phyloP scores from a whole-genome alignment of 2,888 invertebrate species.

The Napeogenes inachia region DNA sequence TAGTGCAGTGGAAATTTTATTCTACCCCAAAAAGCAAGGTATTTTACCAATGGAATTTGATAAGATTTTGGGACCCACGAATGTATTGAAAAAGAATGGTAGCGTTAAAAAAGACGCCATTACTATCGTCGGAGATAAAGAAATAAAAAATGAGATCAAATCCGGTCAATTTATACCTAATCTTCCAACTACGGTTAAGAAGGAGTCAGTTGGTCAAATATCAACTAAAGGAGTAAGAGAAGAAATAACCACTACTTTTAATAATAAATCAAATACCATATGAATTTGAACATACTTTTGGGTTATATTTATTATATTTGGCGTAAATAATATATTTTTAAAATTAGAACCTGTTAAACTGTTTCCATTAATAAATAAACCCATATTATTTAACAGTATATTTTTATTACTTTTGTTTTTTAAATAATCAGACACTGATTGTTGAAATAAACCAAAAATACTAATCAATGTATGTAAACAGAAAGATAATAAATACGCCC shows the following conservation, averaged over 20 bases:
- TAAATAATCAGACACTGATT: no score
- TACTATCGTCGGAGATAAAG: conserved; percentile 54
- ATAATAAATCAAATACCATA: conserved; percentile 14
- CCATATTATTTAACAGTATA: no score
- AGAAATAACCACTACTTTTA: conserved; percentile 24
- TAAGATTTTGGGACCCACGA: conserved; percentile 2
- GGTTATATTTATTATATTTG: neutral
- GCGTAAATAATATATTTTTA: no score
- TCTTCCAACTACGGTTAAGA: conserved; percentile 43
- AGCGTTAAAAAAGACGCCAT: conserved; percentile 41
- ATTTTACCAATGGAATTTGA: conserved; percentile 30
- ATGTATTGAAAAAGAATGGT: conserved; percentile 35
- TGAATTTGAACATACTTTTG: conserved; percentile 8
- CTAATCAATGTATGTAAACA: neutral
- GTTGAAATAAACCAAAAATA: no score
- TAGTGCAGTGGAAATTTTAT: conserved; percentile 56
- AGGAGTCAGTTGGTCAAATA: conserved; percentile 41
- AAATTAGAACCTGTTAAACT: no score
- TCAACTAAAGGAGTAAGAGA: conserved; percentile 27
- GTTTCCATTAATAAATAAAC: no score
- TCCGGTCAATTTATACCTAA: conserved; percentile 29
- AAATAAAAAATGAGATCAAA: conserved; percentile 43
- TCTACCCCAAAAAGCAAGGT: conserved; percentile 58
- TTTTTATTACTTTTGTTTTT: no score
- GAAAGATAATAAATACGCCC: conserved; percentile 31